Evolutionary conservation across 2,113 vertebrate species (phyloP).

Genomic region (Eolophus roseicapilla): DNA sequence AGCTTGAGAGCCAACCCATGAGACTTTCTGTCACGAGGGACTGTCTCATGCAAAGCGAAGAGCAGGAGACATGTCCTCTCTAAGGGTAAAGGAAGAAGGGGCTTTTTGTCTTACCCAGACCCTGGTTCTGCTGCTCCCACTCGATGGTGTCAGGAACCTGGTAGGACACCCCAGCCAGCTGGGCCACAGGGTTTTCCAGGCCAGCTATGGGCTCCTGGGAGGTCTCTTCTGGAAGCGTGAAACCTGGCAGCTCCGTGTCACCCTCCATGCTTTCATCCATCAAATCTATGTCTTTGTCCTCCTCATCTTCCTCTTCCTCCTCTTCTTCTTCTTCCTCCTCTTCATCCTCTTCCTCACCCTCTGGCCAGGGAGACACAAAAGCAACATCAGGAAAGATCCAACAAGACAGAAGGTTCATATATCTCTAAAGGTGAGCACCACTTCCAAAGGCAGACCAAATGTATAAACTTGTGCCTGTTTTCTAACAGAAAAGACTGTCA

Average conservation of each 20-base stretch:
- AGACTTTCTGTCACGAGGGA: fast-evolving
- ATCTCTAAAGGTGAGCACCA: not conserved
- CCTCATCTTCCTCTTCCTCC: conserved; percentile 87
- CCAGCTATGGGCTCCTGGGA: conserved; percentile 80
- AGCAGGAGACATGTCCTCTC: not conserved
- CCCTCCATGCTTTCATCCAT: conserved; percentile 85
- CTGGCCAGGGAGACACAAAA: conserved; percentile 51
- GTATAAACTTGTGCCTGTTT: not conserved
- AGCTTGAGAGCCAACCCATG: not conserved
- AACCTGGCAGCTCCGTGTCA: conserved; percentile 78
- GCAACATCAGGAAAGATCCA: not conserved
- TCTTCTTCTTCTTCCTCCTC: conserved; percentile 86
- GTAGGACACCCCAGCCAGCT: conserved; percentile 77
- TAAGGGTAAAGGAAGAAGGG: not conserved
- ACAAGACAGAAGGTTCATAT: not conserved
- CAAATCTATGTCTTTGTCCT: conserved; percentile 81
- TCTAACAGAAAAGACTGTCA: not conserved
- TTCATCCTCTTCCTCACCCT: conserved; percentile 81
- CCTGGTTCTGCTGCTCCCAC: conserved; percentile 94
- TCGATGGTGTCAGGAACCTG: conserved; percentile 83
- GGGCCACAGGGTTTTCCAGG: conserved; percentile 50
- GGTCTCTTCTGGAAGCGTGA: conserved; percentile 75
- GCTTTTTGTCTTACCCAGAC: conserved; percentile 82
- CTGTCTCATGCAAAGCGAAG: not conserved
- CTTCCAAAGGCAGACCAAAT: not conserved